Evolutionary conservation across 2,113 vertebrate species (phyloP), one percentile per base, ranked within the genome.

Genomic region (Neopipo cinnamomea): DNA sequence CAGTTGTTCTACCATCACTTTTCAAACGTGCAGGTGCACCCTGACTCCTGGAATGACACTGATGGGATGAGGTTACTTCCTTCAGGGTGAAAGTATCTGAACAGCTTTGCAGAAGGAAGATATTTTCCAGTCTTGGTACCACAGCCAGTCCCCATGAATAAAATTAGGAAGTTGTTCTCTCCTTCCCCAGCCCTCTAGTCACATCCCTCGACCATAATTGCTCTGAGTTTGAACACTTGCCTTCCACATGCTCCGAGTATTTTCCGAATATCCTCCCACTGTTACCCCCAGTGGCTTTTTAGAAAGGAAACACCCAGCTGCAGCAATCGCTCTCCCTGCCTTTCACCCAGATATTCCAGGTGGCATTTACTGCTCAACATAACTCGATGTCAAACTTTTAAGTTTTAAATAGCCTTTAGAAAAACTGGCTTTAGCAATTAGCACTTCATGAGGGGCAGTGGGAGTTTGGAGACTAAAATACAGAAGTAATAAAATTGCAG

Each of bases 401-500:
- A 77, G 86, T 82, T 94, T 96, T 95, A 93, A 91, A 95, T 79
- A 96, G 92, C 80, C 86, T 75, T 78, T 76, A 78, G 73, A 96
- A 96, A 97, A 97, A 93, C 22, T 85, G 91, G 58, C 91, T 96
- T 92, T n/a, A 66, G 83, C 80, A 96, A 96, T 96, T 96, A 93
- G 72, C 94, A 93, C 93, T 94, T 97, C 91, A 87, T 87, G 82
- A 96, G 73, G 96, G 92, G 83, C 83, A 91, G 95, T 96, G 93
- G 95, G 96, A 95, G 91, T 96, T 96, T 93, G 88, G 96, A 94
- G 96, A 94, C 96, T 94, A 94, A 95, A 96, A 96, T 93, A 95
- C 83, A 96, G 92, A 94, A 96, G 91, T 81, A 96, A 96, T 91
- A 95, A 96, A 96, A 93, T 78, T 87, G 73, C 88, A 94, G 88